These are phyloP conservation scores for Eristalis pertinax DNA, from an alignment of 2,888 invertebrate genomes.

Conservation along the genomic window DNA sequence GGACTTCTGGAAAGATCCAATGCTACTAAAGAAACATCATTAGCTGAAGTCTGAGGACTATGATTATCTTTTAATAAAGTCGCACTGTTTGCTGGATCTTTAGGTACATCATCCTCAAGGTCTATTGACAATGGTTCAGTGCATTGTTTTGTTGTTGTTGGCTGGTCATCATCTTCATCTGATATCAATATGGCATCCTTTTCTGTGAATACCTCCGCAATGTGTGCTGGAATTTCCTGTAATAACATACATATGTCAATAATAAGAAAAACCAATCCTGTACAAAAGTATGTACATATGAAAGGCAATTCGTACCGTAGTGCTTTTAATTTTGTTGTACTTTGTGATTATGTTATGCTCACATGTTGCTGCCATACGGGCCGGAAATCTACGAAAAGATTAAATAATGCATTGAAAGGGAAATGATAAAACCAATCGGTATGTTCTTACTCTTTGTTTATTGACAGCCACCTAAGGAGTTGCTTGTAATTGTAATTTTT, in stretches of 20 bases:
- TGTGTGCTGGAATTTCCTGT: conserved; percentile 40
- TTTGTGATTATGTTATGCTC: conserved; percentile 25
- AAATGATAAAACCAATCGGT: no score
- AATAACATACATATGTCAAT: neutral
- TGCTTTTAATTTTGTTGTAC: conserved; percentile 12
- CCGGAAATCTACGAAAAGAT: conserved; percentile 14
- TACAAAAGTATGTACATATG: neutral
- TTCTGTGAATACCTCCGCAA: conserved; percentile 18
- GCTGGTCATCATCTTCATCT: conserved; percentile 44
- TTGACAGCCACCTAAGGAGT: conserved; percentile 21
- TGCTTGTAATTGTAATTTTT: conserved; percentile 11
- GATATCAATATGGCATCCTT: conserved; percentile 41
- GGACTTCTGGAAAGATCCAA: no score
- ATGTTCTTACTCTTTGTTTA: conserved; percentile 43
- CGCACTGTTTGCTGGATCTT: neutral
- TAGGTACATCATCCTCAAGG: neutral
- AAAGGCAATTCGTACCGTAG: conserved; percentile 8
- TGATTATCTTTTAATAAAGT: neutral
- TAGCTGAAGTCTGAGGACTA: neutral
- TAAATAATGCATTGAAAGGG: no score
- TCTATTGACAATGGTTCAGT: neutral
- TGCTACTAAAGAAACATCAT: neutral
- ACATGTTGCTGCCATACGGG: conserved; percentile 12
- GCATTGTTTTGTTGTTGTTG: neutral
- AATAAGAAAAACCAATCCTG: no score